Evolutionary conservation across 2,888 invertebrate genomes (phyloP), one percentile per base, ranked within the genome.

Genomic region (Allygus modestus): DNA sequence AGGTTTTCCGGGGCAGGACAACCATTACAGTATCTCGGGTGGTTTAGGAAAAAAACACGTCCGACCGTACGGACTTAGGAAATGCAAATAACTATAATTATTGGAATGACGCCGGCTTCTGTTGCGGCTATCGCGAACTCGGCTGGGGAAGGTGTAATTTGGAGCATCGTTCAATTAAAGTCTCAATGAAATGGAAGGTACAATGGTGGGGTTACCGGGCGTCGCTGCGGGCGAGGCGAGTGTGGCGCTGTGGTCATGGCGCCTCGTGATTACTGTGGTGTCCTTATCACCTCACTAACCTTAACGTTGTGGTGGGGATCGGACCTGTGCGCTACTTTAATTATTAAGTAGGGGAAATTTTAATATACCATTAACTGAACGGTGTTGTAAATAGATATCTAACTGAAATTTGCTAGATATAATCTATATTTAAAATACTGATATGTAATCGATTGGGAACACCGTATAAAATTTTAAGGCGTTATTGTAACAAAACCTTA

Each of bases 81-180:
- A 79, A 79, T 79, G 79, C 79, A 79, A 79, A 79, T 79, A 79
- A 79, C 79, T 79, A 79, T 79, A 54, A 79, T 79, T 79, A 79
- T 33, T 79, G 79, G 79, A 79, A 79, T 58, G 79, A 79, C 79
- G 79, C 73, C 79, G 79, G 79, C 79, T 79, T 58, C 79, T 79
- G 79, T 79, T 79, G 79, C 58, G 79, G 79, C 37, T 15, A 79
- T 79, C 79, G 79, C 79, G 79, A 79, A 79, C 79, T 58, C n/a
- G 1, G 51, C 26, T 12, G 79, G 51, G 20, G 79, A 79, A 79
- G 79, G 79, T 79, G 79, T 79, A 79, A 79, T 79, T 79, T 79
- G 79, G 58, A 58, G 51, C 79, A 51, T 79, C 79, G 54, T 58
- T 79, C 79, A 79, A 79, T 79, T 79, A 79, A 79, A 79, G 79